Percentiles rank a stretch among this genome's conserved stretches.
phyloP scores from a whole-genome alignment of 2,888 invertebrate genomes.

The Eucera pruinosa region DNA sequence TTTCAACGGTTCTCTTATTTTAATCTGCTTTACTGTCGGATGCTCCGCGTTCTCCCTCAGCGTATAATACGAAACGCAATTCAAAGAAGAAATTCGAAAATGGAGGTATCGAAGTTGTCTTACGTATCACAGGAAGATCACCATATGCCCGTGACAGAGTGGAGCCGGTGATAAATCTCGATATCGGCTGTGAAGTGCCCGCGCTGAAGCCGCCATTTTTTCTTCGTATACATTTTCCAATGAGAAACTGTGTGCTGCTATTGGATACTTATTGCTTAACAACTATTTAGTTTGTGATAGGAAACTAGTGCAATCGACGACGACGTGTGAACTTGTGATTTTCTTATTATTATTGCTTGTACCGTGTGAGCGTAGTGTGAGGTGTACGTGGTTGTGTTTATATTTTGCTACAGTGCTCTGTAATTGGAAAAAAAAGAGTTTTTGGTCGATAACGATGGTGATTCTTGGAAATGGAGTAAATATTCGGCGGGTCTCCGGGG shows the following conservation, averaged over 20 bases:
- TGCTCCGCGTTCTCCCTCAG: background rate
- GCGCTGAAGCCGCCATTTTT: constrained; percentile 11
- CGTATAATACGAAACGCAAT: background rate
- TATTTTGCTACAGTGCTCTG: constrained; percentile 31
- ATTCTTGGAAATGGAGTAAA: constrained; percentile 59
- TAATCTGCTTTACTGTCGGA: background rate
- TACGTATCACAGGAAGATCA: background rate
- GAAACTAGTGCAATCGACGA: constrained; percentile 52
- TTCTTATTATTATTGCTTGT: constrained; percentile 13
- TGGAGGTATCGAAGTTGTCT: constrained; percentile 9
- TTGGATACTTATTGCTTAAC: constrained; percentile 27
- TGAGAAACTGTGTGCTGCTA: background rate
- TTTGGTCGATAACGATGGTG: constrained; percentile 31
- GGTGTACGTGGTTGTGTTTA: constrained; percentile 60
- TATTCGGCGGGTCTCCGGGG: constrained; percentile 56
- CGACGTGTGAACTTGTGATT: constrained; percentile 56
- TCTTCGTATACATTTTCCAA: background rate
- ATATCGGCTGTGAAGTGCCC: background rate
- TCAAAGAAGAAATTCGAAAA: background rate
- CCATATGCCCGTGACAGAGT: constrained; percentile 4
- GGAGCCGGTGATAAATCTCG: constrained; percentile 42
- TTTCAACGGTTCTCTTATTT: background rate
- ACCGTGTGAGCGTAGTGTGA: constrained; percentile 52
- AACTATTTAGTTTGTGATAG: constrained; percentile 47
- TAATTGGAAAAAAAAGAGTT: background rate